Base-by-base conservation (phyloP, 2,113 vertebrate species). In the Lepisosteus osseus region DNA sequence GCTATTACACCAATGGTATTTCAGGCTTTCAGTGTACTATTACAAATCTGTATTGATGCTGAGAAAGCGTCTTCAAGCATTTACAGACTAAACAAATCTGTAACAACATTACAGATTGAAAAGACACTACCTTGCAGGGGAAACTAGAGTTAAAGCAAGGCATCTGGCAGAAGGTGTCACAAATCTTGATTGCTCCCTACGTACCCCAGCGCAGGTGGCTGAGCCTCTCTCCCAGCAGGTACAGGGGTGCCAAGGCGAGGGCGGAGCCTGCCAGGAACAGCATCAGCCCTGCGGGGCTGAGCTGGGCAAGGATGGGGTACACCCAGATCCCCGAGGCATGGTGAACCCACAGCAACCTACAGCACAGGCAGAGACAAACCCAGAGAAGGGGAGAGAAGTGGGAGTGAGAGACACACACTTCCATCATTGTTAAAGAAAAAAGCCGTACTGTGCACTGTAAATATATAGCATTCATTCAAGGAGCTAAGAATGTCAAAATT, bases 251-350 rank as follows among this genome's bases (percentile, higher is more conserved):
- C 70, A 86, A 68, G 68, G 65, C 54, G 51, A 85, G 29, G 0
- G 78, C 68, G 6, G 80, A 68, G 0, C 54, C 40, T 3, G 68
- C 65, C 47, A 85, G 74, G 78, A 92, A 87, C 14, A 86, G 0
- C 2, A 67, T 64, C 66, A 81, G 68, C 17, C 83, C 85, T 55
- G 61, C 13, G 3, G 70, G 70, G 64, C 73, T 78, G n/a, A 86
- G 78, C 4, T 80, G 84, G 70, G 69, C 84, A 75, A 87, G 79
- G 76, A 87, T 79, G 63, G 85, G 88, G 66, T 84, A 86, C 9
- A 80, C 79, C 85, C 88, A 91, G 68, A 85, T 76, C 42, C 80
- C 83, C 8, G 75, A 79, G 7, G 41, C 74, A 55, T 80, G 42
- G 74, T 75, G 80, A 70, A 86, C 76, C 86, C 78, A 82, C 1